A percentile compares a stretch with the other conserved stretches of the same genome.
These are phyloP conservation scores for Piprites chloris DNA, from an alignment of 2,113 vertebrate genomes.

Conservation along the genomic window DNA sequence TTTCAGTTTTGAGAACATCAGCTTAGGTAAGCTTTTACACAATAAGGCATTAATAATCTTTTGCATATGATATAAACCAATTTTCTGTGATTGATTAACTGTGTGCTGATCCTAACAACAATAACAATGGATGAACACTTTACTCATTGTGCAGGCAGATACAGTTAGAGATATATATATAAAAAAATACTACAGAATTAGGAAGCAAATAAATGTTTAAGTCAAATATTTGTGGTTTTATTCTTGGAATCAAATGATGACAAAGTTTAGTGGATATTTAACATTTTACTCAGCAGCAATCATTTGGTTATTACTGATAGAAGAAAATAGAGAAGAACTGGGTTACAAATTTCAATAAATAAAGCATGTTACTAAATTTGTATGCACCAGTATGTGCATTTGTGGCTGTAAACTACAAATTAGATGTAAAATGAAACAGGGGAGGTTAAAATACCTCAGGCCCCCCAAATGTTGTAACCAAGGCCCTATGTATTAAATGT, in stretches of 20 bases:
- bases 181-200: conserved; percentile 62
- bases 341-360: neutral
- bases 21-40: conserved; percentile 85
- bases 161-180: conserved; percentile 44
- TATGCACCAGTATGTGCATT: neutral
- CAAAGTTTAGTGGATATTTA: conserved; percentile 33
- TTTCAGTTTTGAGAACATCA: conserved; percentile 84
- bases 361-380: neutral
- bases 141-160: conserved; percentile 61
- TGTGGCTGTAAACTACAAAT: neutral
- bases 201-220: conserved; percentile 42
- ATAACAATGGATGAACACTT: conserved; percentile 70
- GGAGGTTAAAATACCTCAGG: neutral
- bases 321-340: neutral
- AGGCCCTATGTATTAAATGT: neutral
- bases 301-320: neutral
- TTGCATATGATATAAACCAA: conserved; percentile 64
- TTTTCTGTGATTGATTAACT: conserved; percentile 78
- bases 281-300: conserved; percentile 6
- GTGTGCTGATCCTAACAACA: conserved; percentile 57
- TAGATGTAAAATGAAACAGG: neutral
- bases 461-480: neutral
- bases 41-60: conserved; percentile 77
- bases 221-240: conserved; percentile 46
- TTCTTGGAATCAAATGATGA: conserved; percentile 32